Conservation (phyloP, 2,888 invertebrate species). For the Trachelus stipa region DNA sequence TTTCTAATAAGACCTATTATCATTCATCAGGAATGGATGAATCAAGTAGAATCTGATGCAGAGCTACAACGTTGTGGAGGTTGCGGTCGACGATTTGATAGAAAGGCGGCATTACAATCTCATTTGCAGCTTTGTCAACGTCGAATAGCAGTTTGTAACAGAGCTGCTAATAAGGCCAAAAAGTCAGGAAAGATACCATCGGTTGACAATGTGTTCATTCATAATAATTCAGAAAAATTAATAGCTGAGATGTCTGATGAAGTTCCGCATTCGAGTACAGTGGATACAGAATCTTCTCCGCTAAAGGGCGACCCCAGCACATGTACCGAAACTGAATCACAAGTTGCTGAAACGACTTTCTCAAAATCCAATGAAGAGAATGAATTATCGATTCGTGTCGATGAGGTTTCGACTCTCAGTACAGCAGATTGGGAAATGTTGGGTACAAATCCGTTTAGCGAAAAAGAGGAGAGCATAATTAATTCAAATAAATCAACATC, state of each 20-base stretch:
- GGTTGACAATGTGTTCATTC: neutral
- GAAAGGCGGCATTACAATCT: conserved; percentile 78
- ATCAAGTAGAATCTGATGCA: conserved; percentile 74
- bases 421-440: conserved; percentile 48
- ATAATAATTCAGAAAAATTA: neutral
- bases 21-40: conserved; percentile 71
- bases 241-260: conserved; percentile 25
- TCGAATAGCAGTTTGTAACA: conserved; percentile 67
- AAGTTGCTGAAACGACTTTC: neutral
- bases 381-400: conserved; percentile 41
- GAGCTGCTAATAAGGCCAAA: conserved; percentile 40
- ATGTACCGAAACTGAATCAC: neutral
- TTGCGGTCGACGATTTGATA: conserved; percentile 79
- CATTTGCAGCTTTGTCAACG: conserved; percentile 78
- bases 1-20: neutral
- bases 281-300: neutral
- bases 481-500: neutral
- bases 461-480: neutral
- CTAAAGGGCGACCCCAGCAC: neutral
- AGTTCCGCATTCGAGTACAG: neutral
- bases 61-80: conserved; percentile 75
- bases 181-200: conserved; percentile 31
- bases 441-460: conserved; percentile 12
- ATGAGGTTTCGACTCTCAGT: conserved; percentile 42
- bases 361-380: neutral